A percentile compares a stretch with the other conserved stretches of the same genome.
Conservation (phyloP, 2,113 vertebrate genomes). For the Athene noctua region DNA sequence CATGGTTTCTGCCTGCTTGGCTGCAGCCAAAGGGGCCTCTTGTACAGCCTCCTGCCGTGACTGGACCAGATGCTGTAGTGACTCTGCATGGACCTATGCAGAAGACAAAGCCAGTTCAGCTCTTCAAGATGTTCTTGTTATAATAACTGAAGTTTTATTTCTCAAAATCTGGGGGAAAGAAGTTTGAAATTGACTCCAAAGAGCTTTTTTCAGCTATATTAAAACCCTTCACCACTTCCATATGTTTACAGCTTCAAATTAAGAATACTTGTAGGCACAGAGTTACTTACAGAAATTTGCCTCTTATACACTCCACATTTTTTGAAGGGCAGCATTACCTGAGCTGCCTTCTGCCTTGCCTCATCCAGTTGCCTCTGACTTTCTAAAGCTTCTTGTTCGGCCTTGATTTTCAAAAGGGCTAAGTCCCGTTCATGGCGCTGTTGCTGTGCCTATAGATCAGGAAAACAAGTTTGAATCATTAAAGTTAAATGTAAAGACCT, state of each 20-base stretch:
- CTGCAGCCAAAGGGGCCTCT: constrained; percentile 77
- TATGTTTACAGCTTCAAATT: neutral
- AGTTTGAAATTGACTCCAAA: neutral
- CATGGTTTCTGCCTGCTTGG: constrained; percentile 82
- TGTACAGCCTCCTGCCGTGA: constrained; percentile 80
- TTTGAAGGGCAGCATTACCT: constrained; percentile 76
- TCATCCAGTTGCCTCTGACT: constrained; percentile 87
- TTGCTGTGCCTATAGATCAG: constrained; percentile 83
- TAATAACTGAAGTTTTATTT: neutral
- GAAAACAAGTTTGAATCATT: neutral
- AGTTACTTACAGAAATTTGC: constrained; percentile 6
- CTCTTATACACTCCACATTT: neutral
- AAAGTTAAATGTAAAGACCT: neutral
- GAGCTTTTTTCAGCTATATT: neutral
- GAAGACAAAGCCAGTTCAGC: neutral
- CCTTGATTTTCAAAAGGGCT: constrained; percentile 87
- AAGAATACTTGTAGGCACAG: neutral
- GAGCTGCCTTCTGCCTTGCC: constrained; percentile 83
- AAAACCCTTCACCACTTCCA: neutral
- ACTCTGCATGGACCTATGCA: constrained; percentile 81
- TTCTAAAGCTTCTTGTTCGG: constrained; percentile 90
- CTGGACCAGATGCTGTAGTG: constrained; percentile 82
- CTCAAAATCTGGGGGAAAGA: neutral
- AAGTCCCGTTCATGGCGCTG: constrained; percentile 89
- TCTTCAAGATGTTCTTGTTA: neutral